Base-by-base conservation (phyloP, 2,888 invertebrate genomes). In the Cordylochernes scorpioides region DNA sequence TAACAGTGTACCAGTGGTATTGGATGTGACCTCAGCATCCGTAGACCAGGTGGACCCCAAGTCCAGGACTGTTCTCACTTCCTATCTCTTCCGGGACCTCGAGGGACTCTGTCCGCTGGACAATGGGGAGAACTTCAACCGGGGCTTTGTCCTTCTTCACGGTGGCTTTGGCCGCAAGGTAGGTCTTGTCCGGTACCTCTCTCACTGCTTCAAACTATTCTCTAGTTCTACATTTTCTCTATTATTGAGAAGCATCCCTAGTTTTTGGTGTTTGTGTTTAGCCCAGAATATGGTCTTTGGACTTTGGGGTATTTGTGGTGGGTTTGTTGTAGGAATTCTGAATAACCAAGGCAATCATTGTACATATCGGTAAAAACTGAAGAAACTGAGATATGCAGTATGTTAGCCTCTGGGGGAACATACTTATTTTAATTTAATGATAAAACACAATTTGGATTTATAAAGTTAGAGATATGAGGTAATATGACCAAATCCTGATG, bases 21-120 rank as follows among this genome's bases (percentile, higher is more conserved):
- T 97, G 35, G 84, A 88, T 61, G 73, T 88, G 2, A 77, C 78
- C n/a, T 72, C 78, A 1, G 74, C 73, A 50, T 75, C 82, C 16
- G 54, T 97, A 31, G 78, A 88, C 50, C 94, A 94, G 53, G 54
- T 82, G 33, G 82, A 91, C 53, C 72, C 78, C 2, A 68, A 74
- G 1, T 75, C 75, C 2, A 73, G 74, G 49, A 65, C 67, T 36
- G 55, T 74, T 14, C 58, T 88, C 30, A 74, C 82, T 18, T 68
- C 70, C 44, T 82, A 82, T 49, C 64, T 64, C 54, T 82, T 68
- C 53, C 77, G 75, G 52, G 75, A 80, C 52, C 72, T 82, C 43
- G 72, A 73, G 49, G 70, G 71, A 35, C 58, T 82, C 40, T 62
- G 65, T 25, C 46, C 42, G 42, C 68, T 88, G 30, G n/a, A n/a